These are phyloP conservation scores for Strix aluco DNA, from an alignment of 2,113 vertebrate species.

Conservation along the genomic window DNA sequence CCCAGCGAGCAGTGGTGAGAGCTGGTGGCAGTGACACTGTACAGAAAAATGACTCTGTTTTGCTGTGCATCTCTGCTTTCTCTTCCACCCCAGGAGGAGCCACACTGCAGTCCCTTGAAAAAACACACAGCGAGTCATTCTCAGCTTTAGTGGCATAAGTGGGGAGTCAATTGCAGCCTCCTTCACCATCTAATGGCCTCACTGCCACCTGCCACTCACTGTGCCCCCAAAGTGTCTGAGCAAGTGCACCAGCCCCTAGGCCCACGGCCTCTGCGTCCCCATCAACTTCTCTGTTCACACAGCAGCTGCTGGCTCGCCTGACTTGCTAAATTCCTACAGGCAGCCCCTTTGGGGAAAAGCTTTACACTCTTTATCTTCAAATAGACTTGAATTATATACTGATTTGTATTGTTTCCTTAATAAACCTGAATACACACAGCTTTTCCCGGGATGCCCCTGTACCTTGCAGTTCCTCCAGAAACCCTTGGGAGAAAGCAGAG, in stretches of 20 bases:
- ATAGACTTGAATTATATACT: background rate
- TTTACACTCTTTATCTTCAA: background rate
- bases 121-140: background rate
- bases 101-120: background rate
- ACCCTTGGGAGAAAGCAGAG: background rate
- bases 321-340: background rate
- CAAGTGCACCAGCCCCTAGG: no score
- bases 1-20: background rate
- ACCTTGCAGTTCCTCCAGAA: background rate
- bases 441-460: background rate
- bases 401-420: background rate
- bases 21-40: background rate
- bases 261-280: fast-evolving
- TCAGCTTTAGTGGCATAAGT: background rate
- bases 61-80: background rate
- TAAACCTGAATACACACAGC: background rate
- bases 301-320: background rate
- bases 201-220: background rate
- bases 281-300: background rate
- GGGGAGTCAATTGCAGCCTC: background rate
- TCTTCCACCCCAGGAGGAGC: background rate
- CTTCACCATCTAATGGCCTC: background rate
- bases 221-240: background rate
- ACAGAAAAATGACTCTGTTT: background rate
- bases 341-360: background rate